Evolutionary conservation across 2,888 invertebrate species (phyloP), one percentile per base, ranked within the genome.

Genomic region (Noctua fimbriata): DNA sequence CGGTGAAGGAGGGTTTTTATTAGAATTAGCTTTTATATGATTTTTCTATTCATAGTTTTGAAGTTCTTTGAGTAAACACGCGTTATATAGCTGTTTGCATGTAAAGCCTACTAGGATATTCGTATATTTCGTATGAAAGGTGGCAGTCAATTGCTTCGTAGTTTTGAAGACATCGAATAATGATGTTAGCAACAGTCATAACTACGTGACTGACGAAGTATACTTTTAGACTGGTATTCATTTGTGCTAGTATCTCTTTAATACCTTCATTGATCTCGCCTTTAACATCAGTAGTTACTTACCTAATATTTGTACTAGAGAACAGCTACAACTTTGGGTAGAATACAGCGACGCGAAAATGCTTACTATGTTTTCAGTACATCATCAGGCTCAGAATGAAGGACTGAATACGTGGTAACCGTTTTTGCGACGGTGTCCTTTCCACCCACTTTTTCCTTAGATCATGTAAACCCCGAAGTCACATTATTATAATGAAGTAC

Each of bases 1-100:
- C 76, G 66, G 55, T 47, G 63, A 75, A 87, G 28, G 47, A 41
- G 67, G 72, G 10, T 60, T 82, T 79, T 78, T 28, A 63, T 77
- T 63, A 52, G 58, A 52, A 76, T 81, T 74, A 78, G 72, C 73
- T 66, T 72, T 60, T 60, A 41, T 14, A 21, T 41, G 21, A 63
- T 78, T 73, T 73, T 9, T n/a, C 28, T n/a, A 6, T 12, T 4
- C 28, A 24, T 41, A 63, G 44, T 28, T 72, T 52, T 10, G 10
- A 72, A 41, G 24, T 21, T 44, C 4, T 44, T n/a, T 58, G 1
- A 41, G 21, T 58, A 24, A 58, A 47, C 16, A 58, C 4, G 28
- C 5, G 7, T n/a, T 32, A 36, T 44, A 63, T 32, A 9, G 12
- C 5, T n/a, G n/a, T 66, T 44, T 49, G 24, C 36, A 49, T 24